Percentiles rank a stretch among this genome's conserved stretches.
These are phyloP conservation scores for Agrochola lota DNA, from an alignment of 2,888 invertebrate species.

Conservation along the genomic window DNA sequence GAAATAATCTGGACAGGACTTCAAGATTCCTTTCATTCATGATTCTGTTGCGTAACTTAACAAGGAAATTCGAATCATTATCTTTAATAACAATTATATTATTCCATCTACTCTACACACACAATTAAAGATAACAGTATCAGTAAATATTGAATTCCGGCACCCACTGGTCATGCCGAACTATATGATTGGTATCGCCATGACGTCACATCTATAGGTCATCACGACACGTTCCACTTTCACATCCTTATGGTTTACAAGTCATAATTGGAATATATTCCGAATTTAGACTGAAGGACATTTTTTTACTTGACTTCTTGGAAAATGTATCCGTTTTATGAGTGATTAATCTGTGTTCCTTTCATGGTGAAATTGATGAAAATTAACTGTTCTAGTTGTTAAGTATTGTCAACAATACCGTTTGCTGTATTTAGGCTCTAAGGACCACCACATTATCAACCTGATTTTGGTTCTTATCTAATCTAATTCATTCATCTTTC, in stretches of 20 bases:
- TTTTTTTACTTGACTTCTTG: conserved; percentile 5
- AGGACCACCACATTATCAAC: too few relatives aligned
- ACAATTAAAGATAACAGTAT: not conserved
- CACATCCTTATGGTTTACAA: conserved; percentile 49
- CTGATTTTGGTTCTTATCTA: too few relatives aligned
- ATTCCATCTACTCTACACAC: not conserved
- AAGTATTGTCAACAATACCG: not conserved
- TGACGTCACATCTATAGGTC: conserved; percentile 56
- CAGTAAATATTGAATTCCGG: conserved; percentile 11
- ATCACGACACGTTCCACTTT: conserved; percentile 48
- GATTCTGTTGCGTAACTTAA: not conserved
- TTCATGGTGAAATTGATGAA: not conserved
- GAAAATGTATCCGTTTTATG: conserved; percentile 19
- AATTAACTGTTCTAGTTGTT: not conserved
- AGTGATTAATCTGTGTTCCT: not conserved
- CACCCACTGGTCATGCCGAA: not conserved
- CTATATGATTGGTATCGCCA: conserved; percentile 14
- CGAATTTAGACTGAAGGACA: conserved; percentile 32
- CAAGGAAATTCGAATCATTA: not conserved
- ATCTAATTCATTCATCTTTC: too few relatives aligned
- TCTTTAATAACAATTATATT: not conserved
- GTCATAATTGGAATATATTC: conserved; percentile 44
- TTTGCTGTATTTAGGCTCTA: too few relatives aligned
- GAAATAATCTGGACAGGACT: not conserved
- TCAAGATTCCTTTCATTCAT: not conserved